phyloP scores from a whole-genome alignment of 2,888 invertebrate genomes.

The Alviniconcha strummeri region DNA sequence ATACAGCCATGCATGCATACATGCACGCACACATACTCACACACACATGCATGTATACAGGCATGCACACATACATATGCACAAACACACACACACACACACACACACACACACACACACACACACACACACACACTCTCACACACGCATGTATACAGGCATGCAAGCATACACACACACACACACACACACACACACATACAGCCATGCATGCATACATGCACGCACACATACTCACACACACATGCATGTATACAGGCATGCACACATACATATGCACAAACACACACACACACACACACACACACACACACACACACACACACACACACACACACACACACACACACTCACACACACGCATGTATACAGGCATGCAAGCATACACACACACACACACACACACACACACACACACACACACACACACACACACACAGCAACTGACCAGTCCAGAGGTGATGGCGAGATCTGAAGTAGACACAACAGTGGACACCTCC shows the following conservation, averaged over 20 bases:
- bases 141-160: too few relatives aligned
- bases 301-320: background rate
- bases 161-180: background rate
- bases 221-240: background rate
- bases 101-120: background rate
- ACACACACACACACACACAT: background rate
- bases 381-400: slow-evolving; percentile 15
- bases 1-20: background rate
- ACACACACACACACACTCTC: background rate
- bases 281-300: slow-evolving; percentile 8
- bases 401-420: slow-evolving; percentile 4
- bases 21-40: background rate
- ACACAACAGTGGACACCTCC: slow-evolving; percentile 70
- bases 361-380: background rate
- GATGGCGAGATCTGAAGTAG: slow-evolving; percentile 68
- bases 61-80: background rate
- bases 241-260: background rate
- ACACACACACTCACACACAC: background rate
- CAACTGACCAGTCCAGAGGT: slow-evolving; percentile 68
- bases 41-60: background rate
- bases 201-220: background rate
- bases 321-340: slow-evolving; percentile 20
- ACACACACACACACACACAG: background rate
- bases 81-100: background rate
- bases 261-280: background rate